Conservation (phyloP, 2,888 invertebrate genomes). For the Galeruca laticollis region DNA sequence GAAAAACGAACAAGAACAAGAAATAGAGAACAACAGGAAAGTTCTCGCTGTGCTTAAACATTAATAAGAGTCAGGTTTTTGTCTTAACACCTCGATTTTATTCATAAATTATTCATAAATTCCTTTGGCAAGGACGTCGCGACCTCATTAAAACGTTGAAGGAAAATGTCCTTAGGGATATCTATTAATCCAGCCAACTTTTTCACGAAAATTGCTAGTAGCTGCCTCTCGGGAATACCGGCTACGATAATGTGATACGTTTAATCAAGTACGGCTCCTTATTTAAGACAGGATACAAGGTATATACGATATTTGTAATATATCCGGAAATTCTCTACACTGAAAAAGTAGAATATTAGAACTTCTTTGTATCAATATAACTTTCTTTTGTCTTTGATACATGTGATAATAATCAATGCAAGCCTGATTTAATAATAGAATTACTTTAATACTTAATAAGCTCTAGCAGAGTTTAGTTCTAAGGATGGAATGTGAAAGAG, state of each 20-base stretch:
- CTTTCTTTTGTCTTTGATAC: too few species aligned
- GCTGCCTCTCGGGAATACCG: constrained; percentile 29
- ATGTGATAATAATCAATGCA: too few species aligned
- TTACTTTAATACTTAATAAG: too few species aligned
- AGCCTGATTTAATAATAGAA: too few species aligned
- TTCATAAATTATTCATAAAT: constrained; percentile 33
- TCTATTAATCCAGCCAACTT: constrained; percentile 31
- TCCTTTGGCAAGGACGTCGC: constrained; percentile 29
- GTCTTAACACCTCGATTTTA: constrained; percentile 23
- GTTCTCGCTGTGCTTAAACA: constrained; percentile 12
- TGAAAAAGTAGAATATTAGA: too few species aligned
- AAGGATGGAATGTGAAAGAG: too few species aligned
- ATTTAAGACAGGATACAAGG: constrained; percentile 38
- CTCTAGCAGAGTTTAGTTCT: too few species aligned
- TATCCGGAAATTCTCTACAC: neutral
- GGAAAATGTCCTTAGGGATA: constrained; percentile 26
- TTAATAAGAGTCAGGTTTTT: constrained; percentile 16
- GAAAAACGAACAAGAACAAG: neutral
- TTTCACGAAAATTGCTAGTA: constrained; percentile 37
- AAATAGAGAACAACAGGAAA: constrained; percentile 5
- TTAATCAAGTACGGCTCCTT: constrained; percentile 39
- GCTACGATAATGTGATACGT: constrained; percentile 39
- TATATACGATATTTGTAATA: neutral
- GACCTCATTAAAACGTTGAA: constrained; percentile 28
- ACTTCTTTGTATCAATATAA: too few species aligned